Percentiles rank a stretch among this genome's conserved stretches.
These are phyloP conservation scores for Vanessa atalanta DNA, from an alignment of 1,140 invertebrate genomes.

Conservation along the genomic window DNA sequence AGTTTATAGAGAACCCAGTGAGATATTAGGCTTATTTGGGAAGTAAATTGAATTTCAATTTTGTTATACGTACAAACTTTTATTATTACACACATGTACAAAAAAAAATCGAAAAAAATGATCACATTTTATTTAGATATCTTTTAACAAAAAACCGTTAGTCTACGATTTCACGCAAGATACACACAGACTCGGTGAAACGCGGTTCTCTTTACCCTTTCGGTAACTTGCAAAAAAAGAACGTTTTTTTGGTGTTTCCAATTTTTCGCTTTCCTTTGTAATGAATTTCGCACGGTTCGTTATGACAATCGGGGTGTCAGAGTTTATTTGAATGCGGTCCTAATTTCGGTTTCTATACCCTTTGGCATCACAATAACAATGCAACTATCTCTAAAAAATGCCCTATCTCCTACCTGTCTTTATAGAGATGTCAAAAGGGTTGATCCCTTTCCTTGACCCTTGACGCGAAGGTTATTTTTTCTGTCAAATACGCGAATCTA, in stretches of 20 bases:
- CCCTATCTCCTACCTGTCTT: slow-evolving; percentile 59
- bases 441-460: slow-evolving; percentile 68
- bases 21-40: no score
- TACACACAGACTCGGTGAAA: slow-evolving; percentile 44
- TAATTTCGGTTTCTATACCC: slow-evolving; percentile 72
- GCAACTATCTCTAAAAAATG: slow-evolving; percentile 53
- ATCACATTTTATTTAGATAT: slow-evolving; percentile 19
- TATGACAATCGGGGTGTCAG: slow-evolving; percentile 59
- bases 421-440: slow-evolving; percentile 61
- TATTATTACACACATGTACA: neutral
- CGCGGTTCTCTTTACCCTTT: slow-evolving; percentile 59
- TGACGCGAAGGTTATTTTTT: slow-evolving; percentile 54
- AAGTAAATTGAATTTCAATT: no score
- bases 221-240: slow-evolving; percentile 48
- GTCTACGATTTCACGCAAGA: slow-evolving; percentile 26
- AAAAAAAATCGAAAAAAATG: neutral
- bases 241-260: slow-evolving; percentile 43
- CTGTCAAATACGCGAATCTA: slow-evolving; percentile 56
- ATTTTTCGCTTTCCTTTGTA: slow-evolving; percentile 47
- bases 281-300: slow-evolving; percentile 76
- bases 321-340: slow-evolving; percentile 66
- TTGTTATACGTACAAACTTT: no score
- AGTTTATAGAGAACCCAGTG: no score
- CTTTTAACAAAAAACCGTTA: slow-evolving; percentile 35
- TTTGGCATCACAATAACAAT: slow-evolving; percentile 57